Conservation (phyloP, 2,113 vertebrate species). For the Pseudopodoces humilis region DNA sequence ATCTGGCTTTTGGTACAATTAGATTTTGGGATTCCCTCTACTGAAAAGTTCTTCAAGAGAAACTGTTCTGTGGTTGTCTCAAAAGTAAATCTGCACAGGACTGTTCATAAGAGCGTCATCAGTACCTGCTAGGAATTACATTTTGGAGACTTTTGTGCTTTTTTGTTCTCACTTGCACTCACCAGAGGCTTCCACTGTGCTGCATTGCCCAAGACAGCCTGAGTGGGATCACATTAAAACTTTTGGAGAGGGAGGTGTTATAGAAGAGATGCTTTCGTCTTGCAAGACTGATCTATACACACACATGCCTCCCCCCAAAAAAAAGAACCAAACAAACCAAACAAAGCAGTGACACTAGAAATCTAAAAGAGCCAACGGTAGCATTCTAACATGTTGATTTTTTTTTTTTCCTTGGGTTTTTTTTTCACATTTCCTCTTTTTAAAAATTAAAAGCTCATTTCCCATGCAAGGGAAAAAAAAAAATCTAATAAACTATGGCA, state of each 20-base stretch:
- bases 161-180: not conserved
- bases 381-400: not conserved
- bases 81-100: not conserved
- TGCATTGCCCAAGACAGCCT: not conserved
- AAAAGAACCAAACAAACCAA: not conserved
- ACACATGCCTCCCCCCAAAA: accelerated
- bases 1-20: not conserved
- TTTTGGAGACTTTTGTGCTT: not conserved
- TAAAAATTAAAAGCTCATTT: not conserved
- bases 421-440: not conserved
- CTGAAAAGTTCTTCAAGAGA: not conserved
- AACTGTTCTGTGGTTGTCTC: not conserved
- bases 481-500: not conserved
- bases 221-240: not conserved
- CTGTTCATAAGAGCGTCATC: not conserved
- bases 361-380: not conserved
- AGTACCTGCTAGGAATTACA: not conserved
- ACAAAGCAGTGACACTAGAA: not conserved
- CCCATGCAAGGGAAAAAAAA: not conserved
- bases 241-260: not conserved
- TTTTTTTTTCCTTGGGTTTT: accelerated
- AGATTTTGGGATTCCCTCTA: not conserved
- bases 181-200: not conserved
- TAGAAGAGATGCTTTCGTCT: not conserved
- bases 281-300: not conserved